Evolutionary conservation across 2,797 vertebrate genomes (phyloP).

Genomic region (Chelon labrosus): DNA sequence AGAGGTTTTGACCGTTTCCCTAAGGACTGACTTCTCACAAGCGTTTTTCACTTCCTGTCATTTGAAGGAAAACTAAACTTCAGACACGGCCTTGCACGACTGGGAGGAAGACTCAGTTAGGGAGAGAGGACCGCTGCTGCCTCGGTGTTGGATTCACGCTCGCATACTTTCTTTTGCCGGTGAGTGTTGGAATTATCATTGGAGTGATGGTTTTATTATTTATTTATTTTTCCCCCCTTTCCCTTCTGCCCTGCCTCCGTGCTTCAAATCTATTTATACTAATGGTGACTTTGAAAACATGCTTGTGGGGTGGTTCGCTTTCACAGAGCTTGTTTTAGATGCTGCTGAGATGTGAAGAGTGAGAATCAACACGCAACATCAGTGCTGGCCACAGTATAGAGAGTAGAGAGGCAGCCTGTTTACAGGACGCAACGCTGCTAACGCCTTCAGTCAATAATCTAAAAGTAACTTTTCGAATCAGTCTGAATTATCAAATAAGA

Average conservation of each 20-base stretch:
- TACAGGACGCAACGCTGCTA: fast-evolving
- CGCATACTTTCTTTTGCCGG: constrained; percentile 28
- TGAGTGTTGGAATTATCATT: constrained; percentile 49
- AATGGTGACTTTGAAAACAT: constrained; percentile 53
- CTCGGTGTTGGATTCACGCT: constrained; percentile 22
- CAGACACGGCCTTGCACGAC: background rate
- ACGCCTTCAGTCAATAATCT: constrained; percentile 2
- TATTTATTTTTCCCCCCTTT: background rate
- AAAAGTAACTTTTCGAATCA: background rate
- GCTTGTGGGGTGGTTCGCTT: constrained; percentile 23
- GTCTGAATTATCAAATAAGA: background rate
- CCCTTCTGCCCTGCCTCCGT: background rate
- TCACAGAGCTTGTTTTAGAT: constrained; percentile 22
- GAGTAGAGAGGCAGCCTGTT: background rate
- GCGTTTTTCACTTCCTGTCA: background rate
- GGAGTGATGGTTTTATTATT: constrained; percentile 1
- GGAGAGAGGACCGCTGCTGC: constrained; percentile 1
- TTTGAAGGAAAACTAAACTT: constrained; percentile 22
- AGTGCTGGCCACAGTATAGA: background rate
- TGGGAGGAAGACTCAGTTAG: background rate
- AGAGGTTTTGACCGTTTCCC: background rate
- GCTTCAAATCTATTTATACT: constrained; percentile 63
- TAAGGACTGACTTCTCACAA: background rate
- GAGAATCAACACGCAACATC: background rate
- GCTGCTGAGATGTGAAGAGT: background rate